These are phyloP conservation scores for Bubalus kerabau DNA, from an alignment of 2,113 vertebrate genomes.

Conservation along the genomic window DNA sequence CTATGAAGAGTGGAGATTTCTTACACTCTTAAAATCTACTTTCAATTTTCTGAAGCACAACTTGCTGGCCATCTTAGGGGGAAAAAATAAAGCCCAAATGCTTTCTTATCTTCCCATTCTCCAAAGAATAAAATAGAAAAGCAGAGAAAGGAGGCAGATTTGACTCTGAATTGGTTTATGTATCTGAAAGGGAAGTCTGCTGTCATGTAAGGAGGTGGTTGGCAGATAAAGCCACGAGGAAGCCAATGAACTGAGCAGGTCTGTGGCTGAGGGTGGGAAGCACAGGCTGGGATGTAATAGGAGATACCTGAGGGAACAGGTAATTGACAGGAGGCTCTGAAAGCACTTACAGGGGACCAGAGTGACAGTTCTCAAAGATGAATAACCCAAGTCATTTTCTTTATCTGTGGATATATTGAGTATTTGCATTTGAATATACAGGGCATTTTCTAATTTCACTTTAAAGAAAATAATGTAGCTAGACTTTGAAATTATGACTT, in stretches of 20 bases:
- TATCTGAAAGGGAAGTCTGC: neutral
- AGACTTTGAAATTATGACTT: neutral
- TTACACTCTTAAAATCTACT: neutral
- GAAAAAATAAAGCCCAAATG: neutral
- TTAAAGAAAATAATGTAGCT: neutral
- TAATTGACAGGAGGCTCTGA: neutral
- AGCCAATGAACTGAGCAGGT: no score
- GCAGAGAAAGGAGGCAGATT: neutral
- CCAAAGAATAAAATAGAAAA: neutral
- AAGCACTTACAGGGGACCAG: neutral
- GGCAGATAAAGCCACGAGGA: neutral
- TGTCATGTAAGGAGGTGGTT: neutral
- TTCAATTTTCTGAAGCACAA: neutral
- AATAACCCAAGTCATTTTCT: neutral
- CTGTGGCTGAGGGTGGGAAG: fast-evolving
- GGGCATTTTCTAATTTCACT: neutral
- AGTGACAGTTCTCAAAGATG: neutral
- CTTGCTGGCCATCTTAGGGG: neutral
- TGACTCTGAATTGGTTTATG: neutral
- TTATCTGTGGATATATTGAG: neutral
- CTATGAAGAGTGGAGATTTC: neutral
- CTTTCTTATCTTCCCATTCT: neutral
- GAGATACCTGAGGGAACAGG: neutral
- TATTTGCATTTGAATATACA: neutral
- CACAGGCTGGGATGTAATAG: neutral